Base-by-base conservation (phyloP, 2,797 vertebrate species). In the Podarcis lilfordi region DNA sequence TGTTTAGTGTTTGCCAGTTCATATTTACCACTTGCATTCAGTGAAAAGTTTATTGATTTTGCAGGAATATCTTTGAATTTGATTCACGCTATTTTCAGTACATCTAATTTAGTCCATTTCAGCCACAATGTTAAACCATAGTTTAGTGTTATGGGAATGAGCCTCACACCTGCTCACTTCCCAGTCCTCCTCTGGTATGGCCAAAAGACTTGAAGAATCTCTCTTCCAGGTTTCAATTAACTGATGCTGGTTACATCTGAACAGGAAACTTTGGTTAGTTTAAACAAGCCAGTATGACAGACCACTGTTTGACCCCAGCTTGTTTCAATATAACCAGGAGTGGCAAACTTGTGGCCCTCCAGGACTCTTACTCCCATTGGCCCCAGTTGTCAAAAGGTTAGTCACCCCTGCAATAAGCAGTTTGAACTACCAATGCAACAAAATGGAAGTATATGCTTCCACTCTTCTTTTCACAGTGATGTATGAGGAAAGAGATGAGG, bases 1-100 rank as follows among this genome's bases (percentile, higher is more conserved):
- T 69, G 15, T 13, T 95, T 50, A 85, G 76, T 89, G 35, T 86
- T 55, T 45, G n/a, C 17, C 45, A 61, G 43, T 75, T 82, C 2
- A 43, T 89, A 64, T 82, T 64, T 45, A 25, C 15, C 43, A 45
- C 50, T 74, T 83, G 4, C 40, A 90, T 66, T 88, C 79, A 85
- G 32, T 75, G n/a, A n/a, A 86, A n/a, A 5, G 25, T 86, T 27
- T 55, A 66, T 37, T 13, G 5, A 66, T 79, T 50, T 45, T 15
- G 9, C 77, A 79, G 27, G 9, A n/a, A 1, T 50, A 2, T n/a
- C 15, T 55, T 17, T 78, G 11, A 15, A 50, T 15, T 17, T 50
- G 11, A 15, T 79, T 15, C 77, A 79, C 27, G 11, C 27, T n/a
- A 11, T 55, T 79, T n/a, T 32, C 43, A 79, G 43, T 15, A 15